phyloP scores from a whole-genome alignment of 2,797 vertebrate genomes.

The Tapera naevia region DNA sequence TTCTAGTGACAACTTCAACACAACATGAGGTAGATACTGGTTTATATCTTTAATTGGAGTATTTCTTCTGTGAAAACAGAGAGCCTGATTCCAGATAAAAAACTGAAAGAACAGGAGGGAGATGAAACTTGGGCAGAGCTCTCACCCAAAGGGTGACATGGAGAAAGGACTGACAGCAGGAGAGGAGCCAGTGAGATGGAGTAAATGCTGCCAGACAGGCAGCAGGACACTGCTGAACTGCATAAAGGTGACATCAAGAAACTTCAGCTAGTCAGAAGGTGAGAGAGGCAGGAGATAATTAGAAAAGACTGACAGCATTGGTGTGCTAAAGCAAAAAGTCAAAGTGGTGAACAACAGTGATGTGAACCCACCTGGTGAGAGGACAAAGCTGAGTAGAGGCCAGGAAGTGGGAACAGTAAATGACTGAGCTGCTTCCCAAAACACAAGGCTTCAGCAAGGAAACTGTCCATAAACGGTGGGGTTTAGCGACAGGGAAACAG shows the following conservation, averaged over 20 bases:
- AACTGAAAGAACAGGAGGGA: background rate
- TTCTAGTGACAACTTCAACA: background rate
- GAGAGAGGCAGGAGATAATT: background rate
- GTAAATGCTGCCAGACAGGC: rapidly evolving
- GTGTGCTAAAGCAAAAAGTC: background rate
- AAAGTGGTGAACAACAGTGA: background rate
- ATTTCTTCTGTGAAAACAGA: background rate
- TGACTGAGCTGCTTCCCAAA: background rate
- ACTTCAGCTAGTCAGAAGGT: background rate
- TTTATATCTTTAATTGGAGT: background rate
- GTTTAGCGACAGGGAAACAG: background rate
- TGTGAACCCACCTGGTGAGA: background rate
- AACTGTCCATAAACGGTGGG: background rate
- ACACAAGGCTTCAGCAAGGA: background rate
- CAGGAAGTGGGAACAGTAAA: background rate
- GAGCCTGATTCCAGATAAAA: background rate
- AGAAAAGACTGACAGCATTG: background rate
- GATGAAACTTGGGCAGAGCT: background rate
- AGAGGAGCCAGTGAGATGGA: background rate
- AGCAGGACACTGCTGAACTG: background rate
- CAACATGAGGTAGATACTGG: background rate
- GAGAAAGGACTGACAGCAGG: background rate
- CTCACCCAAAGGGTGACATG: rapidly evolving
- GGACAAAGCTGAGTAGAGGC: background rate
- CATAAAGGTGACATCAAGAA: background rate